phyloP scores from a whole-genome alignment of 2,113 vertebrate genomes.

The Crocuta crocuta region DNA sequence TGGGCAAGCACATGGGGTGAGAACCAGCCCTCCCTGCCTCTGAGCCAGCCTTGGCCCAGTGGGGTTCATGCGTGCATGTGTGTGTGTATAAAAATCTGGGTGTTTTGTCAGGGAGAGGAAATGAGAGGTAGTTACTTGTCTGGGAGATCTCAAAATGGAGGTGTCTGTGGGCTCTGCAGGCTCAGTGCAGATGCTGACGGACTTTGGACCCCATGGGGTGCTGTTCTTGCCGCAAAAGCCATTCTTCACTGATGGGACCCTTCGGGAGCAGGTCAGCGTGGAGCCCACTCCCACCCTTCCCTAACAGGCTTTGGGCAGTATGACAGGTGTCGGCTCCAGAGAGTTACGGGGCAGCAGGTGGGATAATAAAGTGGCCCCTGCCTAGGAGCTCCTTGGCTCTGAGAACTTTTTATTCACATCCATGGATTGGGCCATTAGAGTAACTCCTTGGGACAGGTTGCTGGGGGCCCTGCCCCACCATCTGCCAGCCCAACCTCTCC shows the following conservation, averaged over 20 bases:
- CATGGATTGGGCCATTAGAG: background rate
- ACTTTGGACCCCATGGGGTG: conserved; percentile 96
- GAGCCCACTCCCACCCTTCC: background rate
- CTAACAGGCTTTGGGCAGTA: background rate
- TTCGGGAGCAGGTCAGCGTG: conserved; percentile 94
- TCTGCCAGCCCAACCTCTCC: background rate
- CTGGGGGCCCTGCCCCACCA: background rate
- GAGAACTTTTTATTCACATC: background rate
- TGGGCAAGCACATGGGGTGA: conserved; percentile 93
- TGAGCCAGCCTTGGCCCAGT: background rate
- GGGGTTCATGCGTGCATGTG: fast-evolving
- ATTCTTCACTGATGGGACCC: conserved; percentile 96
- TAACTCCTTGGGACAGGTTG: background rate
- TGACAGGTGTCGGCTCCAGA: background rate
- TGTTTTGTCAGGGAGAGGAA: background rate
- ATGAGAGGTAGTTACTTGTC: background rate
- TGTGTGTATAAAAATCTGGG: background rate
- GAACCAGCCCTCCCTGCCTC: conserved; percentile 25
- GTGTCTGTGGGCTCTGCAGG: conserved; percentile 85
- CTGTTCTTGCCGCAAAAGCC: conserved; percentile 96
- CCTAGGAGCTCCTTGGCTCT: background rate
- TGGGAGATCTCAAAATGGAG: background rate
- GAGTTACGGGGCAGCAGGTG: background rate
- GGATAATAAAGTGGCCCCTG: background rate
- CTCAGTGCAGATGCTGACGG: conserved; percentile 91